Percentiles rank a stretch among this genome's conserved stretches.
phyloP scores from a whole-genome alignment of 2,888 invertebrate genomes.

The Erpobdella octoculata region DNA sequence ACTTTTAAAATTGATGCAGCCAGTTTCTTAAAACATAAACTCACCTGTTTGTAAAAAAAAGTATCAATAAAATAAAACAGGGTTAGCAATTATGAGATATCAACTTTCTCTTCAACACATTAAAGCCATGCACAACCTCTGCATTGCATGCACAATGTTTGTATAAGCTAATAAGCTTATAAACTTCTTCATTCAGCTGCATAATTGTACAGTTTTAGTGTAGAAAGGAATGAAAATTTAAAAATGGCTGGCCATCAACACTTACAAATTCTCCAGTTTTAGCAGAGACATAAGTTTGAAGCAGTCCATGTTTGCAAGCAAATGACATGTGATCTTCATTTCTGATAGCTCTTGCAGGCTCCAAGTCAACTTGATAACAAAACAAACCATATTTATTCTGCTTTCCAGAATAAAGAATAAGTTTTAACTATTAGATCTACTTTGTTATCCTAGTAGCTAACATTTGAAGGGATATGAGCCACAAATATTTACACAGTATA shows the following conservation, averaged over 20 bases:
- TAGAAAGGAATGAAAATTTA: not conserved
- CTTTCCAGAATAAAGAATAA: too few relatives aligned
- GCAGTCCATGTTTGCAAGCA: slow-evolving; percentile 53
- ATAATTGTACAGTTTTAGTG: too few relatives aligned
- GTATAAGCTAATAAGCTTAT: not conserved
- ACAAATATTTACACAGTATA: not conserved
- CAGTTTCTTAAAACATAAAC: slow-evolving; percentile 60
- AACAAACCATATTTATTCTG: too few relatives aligned
- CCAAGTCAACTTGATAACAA: slow-evolving; percentile 52
- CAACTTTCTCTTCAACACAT: too few relatives aligned
- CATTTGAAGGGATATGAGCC: not conserved
- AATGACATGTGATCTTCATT: slow-evolving; percentile 54
- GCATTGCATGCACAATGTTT: not conserved
- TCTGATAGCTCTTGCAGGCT: slow-evolving; percentile 55
- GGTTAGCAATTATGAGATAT: not conserved
- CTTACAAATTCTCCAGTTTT: slow-evolving; percentile 56
- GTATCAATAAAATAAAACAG: not conserved
- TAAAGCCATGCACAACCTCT: not conserved
- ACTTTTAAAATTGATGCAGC: slow-evolving; percentile 64
- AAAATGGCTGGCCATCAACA: not conserved
- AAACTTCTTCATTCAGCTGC: too few relatives aligned
- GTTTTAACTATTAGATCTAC: too few relatives aligned
- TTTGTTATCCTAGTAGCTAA: not conserved
- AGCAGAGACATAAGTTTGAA: slow-evolving; percentile 55
- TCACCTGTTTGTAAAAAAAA: slow-evolving; percentile 43